phyloP scores from a whole-genome alignment of 2,888 invertebrate genomes.

The Lasioglossum figueresi region DNA sequence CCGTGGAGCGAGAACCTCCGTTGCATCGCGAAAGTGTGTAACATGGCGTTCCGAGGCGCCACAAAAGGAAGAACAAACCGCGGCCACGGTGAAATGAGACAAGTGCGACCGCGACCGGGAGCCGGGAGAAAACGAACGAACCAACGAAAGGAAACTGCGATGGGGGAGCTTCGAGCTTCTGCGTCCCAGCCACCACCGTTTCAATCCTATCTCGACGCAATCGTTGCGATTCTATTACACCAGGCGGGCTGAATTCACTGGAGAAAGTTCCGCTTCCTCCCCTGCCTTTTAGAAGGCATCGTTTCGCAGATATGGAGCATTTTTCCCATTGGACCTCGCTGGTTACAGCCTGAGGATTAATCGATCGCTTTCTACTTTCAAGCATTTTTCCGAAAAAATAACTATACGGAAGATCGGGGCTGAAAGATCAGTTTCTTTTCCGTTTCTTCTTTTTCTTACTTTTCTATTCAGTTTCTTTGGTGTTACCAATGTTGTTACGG shows the following conservation, averaged over 20 bases:
- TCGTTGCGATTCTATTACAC: neutral
- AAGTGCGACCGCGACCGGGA: constrained; percentile 36
- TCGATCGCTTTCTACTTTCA: neutral
- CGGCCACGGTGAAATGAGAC: constrained; percentile 53
- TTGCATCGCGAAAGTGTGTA: constrained; percentile 67
- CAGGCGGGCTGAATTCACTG: neutral
- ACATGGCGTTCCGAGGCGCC: constrained; percentile 65
- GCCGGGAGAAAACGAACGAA: constrained; percentile 38
- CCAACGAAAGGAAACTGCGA: constrained; percentile 29
- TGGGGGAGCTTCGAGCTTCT: constrained; percentile 38
- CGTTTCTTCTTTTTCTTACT: too few relatives aligned
- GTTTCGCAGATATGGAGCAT: neutral
- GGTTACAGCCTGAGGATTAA: neutral
- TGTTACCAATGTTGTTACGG: too few relatives aligned
- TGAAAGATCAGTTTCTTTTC: too few relatives aligned
- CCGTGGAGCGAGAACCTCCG: constrained; percentile 35
- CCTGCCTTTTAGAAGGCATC: neutral
- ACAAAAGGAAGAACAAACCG: constrained; percentile 66
- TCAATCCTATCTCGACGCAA: constrained; percentile 3
- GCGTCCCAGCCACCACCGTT: constrained; percentile 12
- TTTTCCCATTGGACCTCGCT: neutral
- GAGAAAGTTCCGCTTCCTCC: neutral
- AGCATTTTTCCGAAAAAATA: neutral
- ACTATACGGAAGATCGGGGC: too few relatives aligned
- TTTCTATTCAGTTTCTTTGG: too few relatives aligned